These are phyloP conservation scores for Labia minor DNA, from an alignment of 2,888 invertebrate species.

Conservation along the genomic window DNA sequence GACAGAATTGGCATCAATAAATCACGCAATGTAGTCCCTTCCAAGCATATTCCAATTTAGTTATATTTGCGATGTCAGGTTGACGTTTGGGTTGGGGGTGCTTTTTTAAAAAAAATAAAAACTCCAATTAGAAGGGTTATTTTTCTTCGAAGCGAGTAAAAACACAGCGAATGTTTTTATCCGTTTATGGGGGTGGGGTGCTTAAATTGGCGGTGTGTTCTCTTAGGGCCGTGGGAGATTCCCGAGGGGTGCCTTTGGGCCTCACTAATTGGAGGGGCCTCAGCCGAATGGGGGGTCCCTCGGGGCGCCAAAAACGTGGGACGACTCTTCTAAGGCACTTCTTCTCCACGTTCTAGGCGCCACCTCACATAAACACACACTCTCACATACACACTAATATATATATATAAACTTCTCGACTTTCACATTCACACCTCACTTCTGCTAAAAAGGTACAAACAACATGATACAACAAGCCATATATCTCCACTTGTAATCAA, in stretches of 20 bases:
- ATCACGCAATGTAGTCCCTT: too few relatives aligned
- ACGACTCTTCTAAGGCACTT: not conserved
- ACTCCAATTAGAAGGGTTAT: conserved; percentile 9
- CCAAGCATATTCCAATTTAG: too few relatives aligned
- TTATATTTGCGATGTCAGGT: too few relatives aligned
- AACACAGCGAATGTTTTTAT: conserved; percentile 5
- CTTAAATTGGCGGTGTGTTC: conserved; percentile 6
- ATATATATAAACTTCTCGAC: not conserved
- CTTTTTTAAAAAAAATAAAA: too few relatives aligned
- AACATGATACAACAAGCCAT: too few relatives aligned
- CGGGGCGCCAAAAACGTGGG: not conserved
- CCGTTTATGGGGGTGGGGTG: not conserved
- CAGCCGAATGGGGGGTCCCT: too few relatives aligned
- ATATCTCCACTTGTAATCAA: too few relatives aligned
- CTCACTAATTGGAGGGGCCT: not conserved
- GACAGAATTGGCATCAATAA: too few relatives aligned
- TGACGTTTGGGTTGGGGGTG: too few relatives aligned
- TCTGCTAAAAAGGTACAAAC: too few relatives aligned
- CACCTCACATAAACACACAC: not conserved
- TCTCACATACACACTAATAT: not conserved
- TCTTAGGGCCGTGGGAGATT: conserved; percentile 4
- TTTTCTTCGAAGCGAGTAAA: conserved; percentile 8
- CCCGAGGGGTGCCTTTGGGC: conserved; percentile 7
- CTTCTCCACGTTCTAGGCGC: not conserved
- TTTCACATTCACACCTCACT: not conserved